Evolutionary conservation across 2,797 vertebrate species (phyloP).

Genomic region (Amphiprion clarkii): DNA sequence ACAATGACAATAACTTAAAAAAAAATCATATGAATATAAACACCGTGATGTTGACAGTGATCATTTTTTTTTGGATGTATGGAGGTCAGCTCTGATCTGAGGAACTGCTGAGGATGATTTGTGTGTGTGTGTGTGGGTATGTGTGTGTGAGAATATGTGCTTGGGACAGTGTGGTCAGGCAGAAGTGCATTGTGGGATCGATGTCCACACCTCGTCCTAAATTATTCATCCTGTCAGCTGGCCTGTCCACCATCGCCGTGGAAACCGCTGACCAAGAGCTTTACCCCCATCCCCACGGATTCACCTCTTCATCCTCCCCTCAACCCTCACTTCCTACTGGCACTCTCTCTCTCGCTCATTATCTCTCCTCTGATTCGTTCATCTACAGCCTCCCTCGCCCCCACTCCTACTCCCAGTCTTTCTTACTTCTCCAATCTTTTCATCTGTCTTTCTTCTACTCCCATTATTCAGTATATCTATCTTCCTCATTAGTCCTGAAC

Average conservation of each 20-base stretch:
- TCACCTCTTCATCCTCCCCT: constrained; percentile 75
- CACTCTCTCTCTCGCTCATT: constrained; percentile 64
- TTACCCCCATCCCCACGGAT: constrained; percentile 78
- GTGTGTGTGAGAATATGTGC: constrained; percentile 42
- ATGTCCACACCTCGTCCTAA: constrained; percentile 83
- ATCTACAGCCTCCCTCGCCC: constrained; percentile 55
- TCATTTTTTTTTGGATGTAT: constrained; percentile 32
- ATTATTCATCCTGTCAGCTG: constrained; percentile 86
- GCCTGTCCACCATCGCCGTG: constrained; percentile 76
- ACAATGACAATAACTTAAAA: neutral
- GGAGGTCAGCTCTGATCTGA: constrained; percentile 49
- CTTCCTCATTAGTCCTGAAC: constrained; percentile 77
- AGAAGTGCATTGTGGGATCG: constrained; percentile 82
- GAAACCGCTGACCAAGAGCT: constrained; percentile 86
- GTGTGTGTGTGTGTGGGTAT: constrained; percentile 15
- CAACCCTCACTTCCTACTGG: constrained; percentile 68
- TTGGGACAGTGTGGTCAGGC: constrained; percentile 72
- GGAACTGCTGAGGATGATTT: constrained; percentile 41
- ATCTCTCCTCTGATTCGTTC: constrained; percentile 65
- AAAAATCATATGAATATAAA: neutral
- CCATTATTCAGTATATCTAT: constrained; percentile 74
- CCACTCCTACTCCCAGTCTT: constrained; percentile 52
- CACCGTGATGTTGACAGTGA: neutral
- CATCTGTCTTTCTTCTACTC: constrained; percentile 68
- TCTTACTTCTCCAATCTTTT: constrained; percentile 64